Evolutionary conservation across 1,140 invertebrate genomes (phyloP).

Genomic region (Ceratoteleas bidentatus): DNA sequence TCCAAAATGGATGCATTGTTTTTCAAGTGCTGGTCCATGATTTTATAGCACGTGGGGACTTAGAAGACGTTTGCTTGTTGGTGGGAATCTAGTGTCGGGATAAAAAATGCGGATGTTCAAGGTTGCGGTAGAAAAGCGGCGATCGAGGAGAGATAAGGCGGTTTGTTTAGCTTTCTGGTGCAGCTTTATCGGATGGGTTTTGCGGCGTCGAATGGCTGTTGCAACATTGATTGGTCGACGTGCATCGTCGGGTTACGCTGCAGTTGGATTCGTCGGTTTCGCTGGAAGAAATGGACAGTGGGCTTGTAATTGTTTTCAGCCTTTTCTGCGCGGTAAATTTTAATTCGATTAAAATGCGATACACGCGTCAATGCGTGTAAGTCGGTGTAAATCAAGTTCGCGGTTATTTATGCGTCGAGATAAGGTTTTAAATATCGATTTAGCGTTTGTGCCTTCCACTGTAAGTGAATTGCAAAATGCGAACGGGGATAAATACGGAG

Average conservation of each 20-base stretch:
- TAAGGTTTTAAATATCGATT: conserved; percentile 56
- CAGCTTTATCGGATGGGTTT: no score
- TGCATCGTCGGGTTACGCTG: no score
- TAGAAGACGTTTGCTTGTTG: no score
- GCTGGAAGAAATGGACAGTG: conserved; percentile 1
- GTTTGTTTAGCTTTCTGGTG: conserved; percentile 14
- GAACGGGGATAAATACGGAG: conserved; percentile 19
- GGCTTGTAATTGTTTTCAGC: conserved; percentile 25
- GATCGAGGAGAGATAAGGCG: conserved; percentile 20
- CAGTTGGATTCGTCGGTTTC: conserved; percentile 3
- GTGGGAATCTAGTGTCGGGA: conserved; percentile 45
- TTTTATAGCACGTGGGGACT: no score
- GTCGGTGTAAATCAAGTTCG: conserved; percentile 49
- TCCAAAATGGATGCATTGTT: no score
- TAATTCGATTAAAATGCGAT: conserved; percentile 31
- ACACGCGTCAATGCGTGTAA: conserved; percentile 45
- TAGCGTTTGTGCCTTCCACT: conserved; percentile 42
- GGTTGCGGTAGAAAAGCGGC: conserved; percentile 21
- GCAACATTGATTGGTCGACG: no score
- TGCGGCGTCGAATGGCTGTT: no score
- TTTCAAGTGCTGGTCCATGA: no score
- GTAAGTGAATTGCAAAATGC: conserved; percentile 47
- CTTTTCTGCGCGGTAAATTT: not conserved
- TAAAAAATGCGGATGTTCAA: conserved; percentile 41
- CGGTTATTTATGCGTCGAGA: conserved; percentile 53